phyloP scores from a whole-genome alignment of 2,113 vertebrate species.

The Apistogramma diplotaenia region DNA sequence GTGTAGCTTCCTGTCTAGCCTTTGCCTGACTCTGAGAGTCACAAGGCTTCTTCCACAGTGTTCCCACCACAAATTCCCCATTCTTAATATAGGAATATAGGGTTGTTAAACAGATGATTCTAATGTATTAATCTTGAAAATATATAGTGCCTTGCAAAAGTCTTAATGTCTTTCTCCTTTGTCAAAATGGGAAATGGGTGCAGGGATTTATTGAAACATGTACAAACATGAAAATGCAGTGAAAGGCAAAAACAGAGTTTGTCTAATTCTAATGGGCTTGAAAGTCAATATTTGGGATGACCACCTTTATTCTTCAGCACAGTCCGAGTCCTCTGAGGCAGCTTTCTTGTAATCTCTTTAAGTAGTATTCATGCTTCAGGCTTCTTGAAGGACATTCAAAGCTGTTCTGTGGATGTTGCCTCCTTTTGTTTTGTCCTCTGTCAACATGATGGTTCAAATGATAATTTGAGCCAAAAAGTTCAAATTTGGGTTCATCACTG shows the following conservation, averaged over 20 bases:
- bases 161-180: background rate
- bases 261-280: background rate
- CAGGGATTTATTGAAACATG: background rate
- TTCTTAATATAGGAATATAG: conserved; percentile 9
- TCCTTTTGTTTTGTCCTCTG: too few relatives aligned
- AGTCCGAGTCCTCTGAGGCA: background rate
- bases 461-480: too few relatives aligned
- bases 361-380: too few relatives aligned
- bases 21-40: conserved; percentile 36
- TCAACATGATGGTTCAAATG: too few relatives aligned
- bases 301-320: background rate
- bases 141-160: background rate
- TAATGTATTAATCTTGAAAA: background rate
- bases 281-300: too few relatives aligned
- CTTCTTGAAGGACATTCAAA: too few relatives aligned
- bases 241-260: background rate
- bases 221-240: background rate
- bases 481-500: too few relatives aligned
- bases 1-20: conserved; percentile 1
- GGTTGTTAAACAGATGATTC: background rate
- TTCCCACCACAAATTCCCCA: conserved; percentile 24
- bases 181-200: background rate
- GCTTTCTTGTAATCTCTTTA: background rate
- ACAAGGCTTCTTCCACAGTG: conserved; percentile 17
- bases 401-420: too few relatives aligned